A percentile compares a stretch with the other conserved stretches of the same genome.
Evolutionary conservation across 1,140 invertebrate genomes (phyloP).

Genomic region (Thaumetopoea pityocampa): DNA sequence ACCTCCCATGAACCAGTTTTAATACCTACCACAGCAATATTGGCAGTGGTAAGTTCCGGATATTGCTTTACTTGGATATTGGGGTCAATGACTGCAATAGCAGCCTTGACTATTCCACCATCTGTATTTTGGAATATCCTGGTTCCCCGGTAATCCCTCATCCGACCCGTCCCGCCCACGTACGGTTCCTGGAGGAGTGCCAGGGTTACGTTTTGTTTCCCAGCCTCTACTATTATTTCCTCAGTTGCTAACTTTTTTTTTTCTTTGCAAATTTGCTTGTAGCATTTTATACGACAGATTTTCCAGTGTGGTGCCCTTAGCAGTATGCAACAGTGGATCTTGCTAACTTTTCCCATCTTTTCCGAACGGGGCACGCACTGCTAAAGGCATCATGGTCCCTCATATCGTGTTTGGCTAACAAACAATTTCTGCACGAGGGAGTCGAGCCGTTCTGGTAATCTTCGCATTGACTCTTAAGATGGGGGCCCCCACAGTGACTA

Average conservation of each 20-base stretch:
- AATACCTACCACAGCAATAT: background rate
- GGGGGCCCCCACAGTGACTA: slow-evolving; percentile 15
- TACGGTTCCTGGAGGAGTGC: no score
- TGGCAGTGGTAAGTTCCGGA: slow-evolving; percentile 7
- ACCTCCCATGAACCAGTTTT: no score
- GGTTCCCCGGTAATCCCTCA: background rate
- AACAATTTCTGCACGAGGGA: slow-evolving; percentile 16
- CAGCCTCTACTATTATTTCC: slow-evolving; percentile 4
- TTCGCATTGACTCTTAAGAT: slow-evolving; percentile 6
- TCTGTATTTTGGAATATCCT: slow-evolving; percentile 8
- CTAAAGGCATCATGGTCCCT: slow-evolving; percentile 8
- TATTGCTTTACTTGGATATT: slow-evolving; percentile 3
- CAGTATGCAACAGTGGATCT: no score
- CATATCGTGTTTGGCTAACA: background rate
- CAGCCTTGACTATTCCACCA: slow-evolving; percentile 10
- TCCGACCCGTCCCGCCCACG: slow-evolving; percentile 5
- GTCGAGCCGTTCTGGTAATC: background rate
- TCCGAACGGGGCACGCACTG: no score
- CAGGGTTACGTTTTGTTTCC: background rate
- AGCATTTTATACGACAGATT: background rate
- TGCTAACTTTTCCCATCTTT: no score
- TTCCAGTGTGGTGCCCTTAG: background rate
- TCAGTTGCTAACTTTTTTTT: slow-evolving; percentile 9
- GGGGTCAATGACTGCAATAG: slow-evolving; percentile 13
- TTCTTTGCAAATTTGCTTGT: slow-evolving; percentile 17